A percentile compares a stretch with the other conserved stretches of the same genome.
Evolutionary conservation across 1,140 invertebrate species (phyloP).

Genomic region (Aphidius gifuensis): DNA sequence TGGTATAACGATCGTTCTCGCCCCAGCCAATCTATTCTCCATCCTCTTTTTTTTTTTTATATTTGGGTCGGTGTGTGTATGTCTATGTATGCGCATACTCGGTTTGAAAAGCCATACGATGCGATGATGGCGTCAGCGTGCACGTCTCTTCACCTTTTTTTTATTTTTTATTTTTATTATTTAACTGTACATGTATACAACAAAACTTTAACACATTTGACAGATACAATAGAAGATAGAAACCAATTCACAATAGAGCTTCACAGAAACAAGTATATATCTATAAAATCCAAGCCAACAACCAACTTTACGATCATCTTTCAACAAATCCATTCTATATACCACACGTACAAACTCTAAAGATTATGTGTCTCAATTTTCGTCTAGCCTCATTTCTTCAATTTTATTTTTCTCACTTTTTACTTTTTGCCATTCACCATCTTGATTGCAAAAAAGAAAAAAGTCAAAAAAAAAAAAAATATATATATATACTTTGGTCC

Average conservation of each 20-base stretch:
- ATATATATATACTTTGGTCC: too few relatives aligned
- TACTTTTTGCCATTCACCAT: too few relatives aligned
- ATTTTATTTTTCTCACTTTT: too few relatives aligned
- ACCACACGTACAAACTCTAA: neutral
- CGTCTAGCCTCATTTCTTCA: too few relatives aligned
- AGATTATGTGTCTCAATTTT: too few relatives aligned
- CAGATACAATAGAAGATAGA: constrained; percentile 14
- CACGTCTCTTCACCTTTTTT: neutral
- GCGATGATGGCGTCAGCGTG: neutral
- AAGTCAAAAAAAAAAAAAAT: too few relatives aligned
- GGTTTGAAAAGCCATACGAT: constrained; percentile 6
- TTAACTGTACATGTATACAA: too few relatives aligned
- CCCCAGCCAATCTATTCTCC: constrained; percentile 23
- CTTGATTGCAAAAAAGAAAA: too few relatives aligned
- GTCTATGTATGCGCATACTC: constrained; percentile 6
- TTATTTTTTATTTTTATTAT: neutral
- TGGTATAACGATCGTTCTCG: constrained; percentile 23
- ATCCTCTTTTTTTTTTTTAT: neutral
- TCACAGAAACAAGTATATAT: neutral
- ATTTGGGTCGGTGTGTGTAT: too few relatives aligned
- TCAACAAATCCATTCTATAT: neutral
- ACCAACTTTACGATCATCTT: too few relatives aligned
- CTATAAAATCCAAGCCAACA: too few relatives aligned
- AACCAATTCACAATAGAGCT: neutral
- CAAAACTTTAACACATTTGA: neutral